Percentiles rank a stretch among this genome's conserved stretches.
phyloP scores from a whole-genome alignment of 2,888 invertebrate genomes.

The Cyclophora punctaria region DNA sequence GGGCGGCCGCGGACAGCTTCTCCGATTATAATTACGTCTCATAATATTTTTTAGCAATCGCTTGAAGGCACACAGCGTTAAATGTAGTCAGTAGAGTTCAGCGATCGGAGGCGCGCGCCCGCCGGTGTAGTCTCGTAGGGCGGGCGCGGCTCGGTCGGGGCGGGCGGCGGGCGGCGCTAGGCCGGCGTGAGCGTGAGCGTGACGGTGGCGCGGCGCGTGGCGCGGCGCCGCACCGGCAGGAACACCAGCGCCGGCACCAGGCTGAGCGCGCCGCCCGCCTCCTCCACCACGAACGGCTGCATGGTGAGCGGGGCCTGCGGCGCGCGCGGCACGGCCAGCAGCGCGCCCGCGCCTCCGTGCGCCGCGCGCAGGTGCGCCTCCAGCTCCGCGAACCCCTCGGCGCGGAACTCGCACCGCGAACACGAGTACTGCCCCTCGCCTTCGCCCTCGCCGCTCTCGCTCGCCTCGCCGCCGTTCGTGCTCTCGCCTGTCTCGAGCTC shows the following conservation, averaged over 20 bases:
- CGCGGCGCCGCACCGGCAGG: slow-evolving; percentile 92
- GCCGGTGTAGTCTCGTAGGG: slow-evolving; percentile 45
- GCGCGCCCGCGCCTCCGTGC: slow-evolving; percentile 69
- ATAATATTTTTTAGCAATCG: slow-evolving; percentile 80
- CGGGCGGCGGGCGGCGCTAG: slow-evolving; percentile 60
- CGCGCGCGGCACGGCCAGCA: slow-evolving; percentile 77
- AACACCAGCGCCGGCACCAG: slow-evolving; percentile 95
- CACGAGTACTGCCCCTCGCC: slow-evolving; percentile 58
- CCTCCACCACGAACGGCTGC: slow-evolving; percentile 94
- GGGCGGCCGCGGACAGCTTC: slow-evolving; percentile 61
- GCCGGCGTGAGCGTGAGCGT: slow-evolving; percentile 96
- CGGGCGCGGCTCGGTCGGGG: slow-evolving; percentile 35
- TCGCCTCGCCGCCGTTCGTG: slow-evolving; percentile 28
- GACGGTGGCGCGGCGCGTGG: slow-evolving; percentile 89
- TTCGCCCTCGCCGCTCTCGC: slow-evolving; percentile 34
- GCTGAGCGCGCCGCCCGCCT: slow-evolving; percentile 73
- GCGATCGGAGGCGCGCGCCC: slow-evolving; percentile 57
- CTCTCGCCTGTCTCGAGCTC: slow-evolving; percentile 23
- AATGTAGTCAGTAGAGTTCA: slow-evolving; percentile 75
- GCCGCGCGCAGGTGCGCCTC: slow-evolving; percentile 66
- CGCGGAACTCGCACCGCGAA: slow-evolving; percentile 66
- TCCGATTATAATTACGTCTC: slow-evolving; percentile 68
- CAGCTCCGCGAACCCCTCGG: slow-evolving; percentile 63
- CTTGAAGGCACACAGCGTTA: slow-evolving; percentile 89
- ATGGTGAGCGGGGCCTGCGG: slow-evolving; percentile 83